Percentiles rank a stretch among this genome's conserved stretches.
phyloP scores from a whole-genome alignment of 2,888 invertebrate species.

The Girardia tigrina region DNA sequence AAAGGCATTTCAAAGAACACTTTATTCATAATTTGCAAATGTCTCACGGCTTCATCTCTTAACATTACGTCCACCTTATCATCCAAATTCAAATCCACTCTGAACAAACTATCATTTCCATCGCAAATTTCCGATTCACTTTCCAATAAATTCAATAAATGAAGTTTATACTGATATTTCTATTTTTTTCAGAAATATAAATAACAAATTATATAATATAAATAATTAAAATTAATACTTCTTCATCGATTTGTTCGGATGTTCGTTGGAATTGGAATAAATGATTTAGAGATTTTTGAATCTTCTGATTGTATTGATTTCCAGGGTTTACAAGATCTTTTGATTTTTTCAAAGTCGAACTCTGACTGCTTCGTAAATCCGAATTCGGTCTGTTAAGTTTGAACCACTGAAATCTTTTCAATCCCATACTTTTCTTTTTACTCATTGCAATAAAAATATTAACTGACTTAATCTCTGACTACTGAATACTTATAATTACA shows the following conservation, averaged over 20 bases:
- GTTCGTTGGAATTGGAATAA: background rate
- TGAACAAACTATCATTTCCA: background rate
- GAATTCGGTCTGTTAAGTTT: background rate
- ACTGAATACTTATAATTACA: background rate
- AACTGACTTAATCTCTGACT: background rate
- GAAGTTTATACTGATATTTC: background rate
- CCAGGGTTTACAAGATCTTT: background rate
- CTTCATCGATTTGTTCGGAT: background rate
- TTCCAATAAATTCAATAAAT: slow-evolving; percentile 3
- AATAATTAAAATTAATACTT: background rate
- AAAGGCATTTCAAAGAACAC: background rate
- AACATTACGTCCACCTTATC: background rate
- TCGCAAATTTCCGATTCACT: slow-evolving; percentile 8
- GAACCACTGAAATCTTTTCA: background rate
- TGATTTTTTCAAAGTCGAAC: background rate
- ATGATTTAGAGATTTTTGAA: background rate
- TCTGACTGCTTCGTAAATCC: background rate
- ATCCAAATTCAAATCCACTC: background rate
- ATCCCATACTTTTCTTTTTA: background rate
- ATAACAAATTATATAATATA: background rate
- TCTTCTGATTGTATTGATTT: slow-evolving; percentile 6
- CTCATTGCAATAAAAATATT: too few relatives aligned
- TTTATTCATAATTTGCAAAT: background rate
- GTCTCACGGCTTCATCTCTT: background rate
- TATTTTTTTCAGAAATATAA: too few relatives aligned